Percentiles rank a stretch among this genome's conserved stretches.
Conservation (phyloP, 1,140 invertebrate species). For the Olivierus martensii region DNA sequence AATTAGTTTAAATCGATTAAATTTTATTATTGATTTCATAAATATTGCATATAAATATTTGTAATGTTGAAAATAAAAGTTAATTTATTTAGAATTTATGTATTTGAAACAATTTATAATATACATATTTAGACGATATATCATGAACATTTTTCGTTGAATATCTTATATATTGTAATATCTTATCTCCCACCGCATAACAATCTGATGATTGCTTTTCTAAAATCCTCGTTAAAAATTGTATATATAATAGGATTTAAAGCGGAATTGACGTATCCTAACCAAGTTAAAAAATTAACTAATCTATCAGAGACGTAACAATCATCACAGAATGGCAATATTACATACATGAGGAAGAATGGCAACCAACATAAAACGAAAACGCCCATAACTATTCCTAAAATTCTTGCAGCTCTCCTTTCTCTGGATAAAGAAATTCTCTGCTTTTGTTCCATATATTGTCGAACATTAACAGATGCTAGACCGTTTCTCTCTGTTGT, state of each 20-base stretch:
- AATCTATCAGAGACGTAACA: slow-evolving; percentile 58
- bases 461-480: slow-evolving; percentile 31
- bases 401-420: slow-evolving; percentile 72
- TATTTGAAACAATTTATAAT: too few relatives aligned
- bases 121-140: too few relatives aligned
- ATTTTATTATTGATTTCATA: too few relatives aligned
- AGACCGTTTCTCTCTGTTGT: slow-evolving; percentile 5
- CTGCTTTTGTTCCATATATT: slow-evolving; percentile 87
- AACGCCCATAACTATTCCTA: slow-evolving; percentile 81
- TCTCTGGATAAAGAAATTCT: slow-evolving; percentile 84
- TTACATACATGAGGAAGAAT: slow-evolving; percentile 90
- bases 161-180: too few relatives aligned
- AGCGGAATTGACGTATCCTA: slow-evolving; percentile 94
- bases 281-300: slow-evolving; percentile 84
- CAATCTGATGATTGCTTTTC: slow-evolving; percentile 64
- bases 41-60: too few relatives aligned
- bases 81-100: too few relatives aligned
- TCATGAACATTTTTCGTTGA: too few relatives aligned
- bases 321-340: slow-evolving; percentile 63
- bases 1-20: too few relatives aligned
- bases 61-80: too few relatives aligned
- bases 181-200: slow-evolving; percentile 12
- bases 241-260: slow-evolving; percentile 95
- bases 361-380: slow-evolving; percentile 93
- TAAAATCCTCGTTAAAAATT: slow-evolving; percentile 93